Percentiles rank a stretch among this genome's conserved stretches.
phyloP scores from a whole-genome alignment of 2,888 invertebrate genomes.

The Chouioia cunea region DNA sequence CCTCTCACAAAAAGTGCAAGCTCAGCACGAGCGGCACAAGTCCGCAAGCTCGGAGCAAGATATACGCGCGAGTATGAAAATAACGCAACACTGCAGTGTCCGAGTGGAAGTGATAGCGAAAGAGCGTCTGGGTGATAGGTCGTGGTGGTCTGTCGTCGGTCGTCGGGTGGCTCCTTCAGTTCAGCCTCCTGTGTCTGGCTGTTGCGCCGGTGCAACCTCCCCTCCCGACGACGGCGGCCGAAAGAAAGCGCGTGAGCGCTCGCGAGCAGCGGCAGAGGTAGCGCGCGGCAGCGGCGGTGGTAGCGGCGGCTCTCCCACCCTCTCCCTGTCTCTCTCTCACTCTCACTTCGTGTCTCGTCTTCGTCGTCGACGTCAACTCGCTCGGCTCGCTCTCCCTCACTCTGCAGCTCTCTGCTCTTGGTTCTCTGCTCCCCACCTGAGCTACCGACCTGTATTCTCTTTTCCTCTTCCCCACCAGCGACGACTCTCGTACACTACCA shows the following conservation, averaged over 20 bases:
- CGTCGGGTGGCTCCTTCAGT: not conserved
- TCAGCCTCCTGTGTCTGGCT: not conserved
- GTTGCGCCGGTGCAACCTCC: slow-evolving; percentile 1
- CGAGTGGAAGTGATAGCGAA: not conserved
- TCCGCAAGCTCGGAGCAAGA: not conserved
- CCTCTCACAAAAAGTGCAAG: slow-evolving; percentile 6
- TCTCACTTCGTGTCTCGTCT: slow-evolving; percentile 34
- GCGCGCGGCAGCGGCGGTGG: not conserved
- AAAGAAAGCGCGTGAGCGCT: not conserved
- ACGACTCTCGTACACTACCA: slow-evolving; percentile 54
- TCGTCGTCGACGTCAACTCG: slow-evolving; percentile 37
- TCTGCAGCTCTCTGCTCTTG: slow-evolving; percentile 47
- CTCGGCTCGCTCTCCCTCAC: slow-evolving; percentile 45
- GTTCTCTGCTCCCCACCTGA: slow-evolving; percentile 52
- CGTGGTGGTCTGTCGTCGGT: slow-evolving; percentile 8
- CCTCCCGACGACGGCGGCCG: not conserved
- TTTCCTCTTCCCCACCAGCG: slow-evolving; percentile 32
- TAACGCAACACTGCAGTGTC: too few relatives aligned
- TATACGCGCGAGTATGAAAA: too few relatives aligned
- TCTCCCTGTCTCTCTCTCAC: slow-evolving; percentile 16
- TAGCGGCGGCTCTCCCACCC: slow-evolving; percentile 13
- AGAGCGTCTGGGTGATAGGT: slow-evolving; percentile 1
- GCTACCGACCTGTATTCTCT: slow-evolving; percentile 49
- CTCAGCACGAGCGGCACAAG: slow-evolving; percentile 10
- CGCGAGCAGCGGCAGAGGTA: not conserved